Conservation (phyloP, 2,888 invertebrate species). For the Ophion ellenae region DNA sequence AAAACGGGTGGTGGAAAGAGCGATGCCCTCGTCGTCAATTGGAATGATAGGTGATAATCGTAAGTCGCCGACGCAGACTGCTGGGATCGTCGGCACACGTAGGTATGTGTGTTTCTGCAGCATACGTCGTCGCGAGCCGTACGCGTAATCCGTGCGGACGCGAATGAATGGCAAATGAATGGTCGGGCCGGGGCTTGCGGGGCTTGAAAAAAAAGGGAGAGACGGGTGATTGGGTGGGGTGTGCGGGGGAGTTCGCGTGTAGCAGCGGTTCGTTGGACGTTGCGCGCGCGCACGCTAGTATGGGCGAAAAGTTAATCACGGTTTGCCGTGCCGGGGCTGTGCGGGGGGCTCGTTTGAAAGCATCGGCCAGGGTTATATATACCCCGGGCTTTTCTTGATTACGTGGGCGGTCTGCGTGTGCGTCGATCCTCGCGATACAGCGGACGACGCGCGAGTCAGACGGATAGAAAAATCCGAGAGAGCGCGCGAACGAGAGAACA, state of each 20-base stretch:
- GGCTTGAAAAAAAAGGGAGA: conserved; percentile 35
- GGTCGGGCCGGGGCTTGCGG: conserved; percentile 59
- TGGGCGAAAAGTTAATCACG: conserved; percentile 84
- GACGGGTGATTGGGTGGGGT: conserved; percentile 22
- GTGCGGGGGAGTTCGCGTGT: conserved; percentile 73
- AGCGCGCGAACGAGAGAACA: conserved; percentile 34
- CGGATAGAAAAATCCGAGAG: conserved; percentile 20
- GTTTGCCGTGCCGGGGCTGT: conserved; percentile 80
- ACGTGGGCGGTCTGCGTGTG: conserved; percentile 79
- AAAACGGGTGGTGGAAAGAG: too few relatives aligned
- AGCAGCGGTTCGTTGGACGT: conserved; percentile 64
- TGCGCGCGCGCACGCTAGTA: conserved; percentile 51
- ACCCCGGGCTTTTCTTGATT: conserved; percentile 81
- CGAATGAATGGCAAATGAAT: conserved; percentile 84
- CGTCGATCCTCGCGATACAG: conserved; percentile 72
- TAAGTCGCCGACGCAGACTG: too few relatives aligned
- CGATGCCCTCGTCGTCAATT: too few relatives aligned
- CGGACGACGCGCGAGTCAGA: conserved; percentile 19
- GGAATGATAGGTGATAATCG: too few relatives aligned
- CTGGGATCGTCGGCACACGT: too few relatives aligned
- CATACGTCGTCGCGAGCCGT: background rate
- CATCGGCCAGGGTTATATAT: conserved; percentile 57
- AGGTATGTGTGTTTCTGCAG: background rate
- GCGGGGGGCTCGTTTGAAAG: conserved; percentile 68
- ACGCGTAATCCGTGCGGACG: conserved; percentile 81